Base-by-base conservation (phyloP, 2,888 invertebrate genomes). In the Bedellia somnulentella region DNA sequence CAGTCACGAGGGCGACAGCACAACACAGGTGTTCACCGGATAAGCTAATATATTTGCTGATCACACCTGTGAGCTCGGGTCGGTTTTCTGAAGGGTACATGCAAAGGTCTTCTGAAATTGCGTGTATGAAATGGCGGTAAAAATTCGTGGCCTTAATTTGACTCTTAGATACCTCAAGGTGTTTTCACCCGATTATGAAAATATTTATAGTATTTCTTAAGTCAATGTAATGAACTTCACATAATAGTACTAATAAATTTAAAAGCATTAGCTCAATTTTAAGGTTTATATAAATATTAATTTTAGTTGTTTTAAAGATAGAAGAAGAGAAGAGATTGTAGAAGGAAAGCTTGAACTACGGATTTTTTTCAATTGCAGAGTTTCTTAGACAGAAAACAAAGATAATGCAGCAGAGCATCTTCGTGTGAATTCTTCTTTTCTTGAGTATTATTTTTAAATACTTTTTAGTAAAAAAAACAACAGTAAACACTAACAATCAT, bases 21-120 rank as follows among this genome's bases (percentile, higher is more conserved):
- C 25, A 14, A 25, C 25, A 25, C 25, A 25, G 25, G 25, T 25
- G 25, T 24, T n/a, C 14, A n/a, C n/a, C 6, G 24, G 12, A 24
- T 24, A 25, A 25, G 25, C 15, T 25, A 25, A 25, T 25, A 25
- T 14, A 12, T 25, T 25, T 25, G 14, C 14, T 12, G n/a, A 15
- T n/a, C 14, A 13, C 25, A 6, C 15, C 11, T 12, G 9, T 14
- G 14, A n/a, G n/a, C 13, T 9, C 6, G 15, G 25, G 25, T 14
- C 25, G 25, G 15, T 13, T 8, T 15, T 25, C 14, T 14, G 15
- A 25, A 25, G 25, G 25, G 25, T 25, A n/a, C 25, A 25, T 14
- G 15, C 25, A 25, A 12, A n/a, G 25, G 14, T n/a, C 25, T n/a
- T 11, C 11, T 6, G 13, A 24, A 24, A 24, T 24, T 12, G 24